Base-by-base conservation (phyloP, 2,888 invertebrate genomes). In the Cordylochernes scorpioides region DNA sequence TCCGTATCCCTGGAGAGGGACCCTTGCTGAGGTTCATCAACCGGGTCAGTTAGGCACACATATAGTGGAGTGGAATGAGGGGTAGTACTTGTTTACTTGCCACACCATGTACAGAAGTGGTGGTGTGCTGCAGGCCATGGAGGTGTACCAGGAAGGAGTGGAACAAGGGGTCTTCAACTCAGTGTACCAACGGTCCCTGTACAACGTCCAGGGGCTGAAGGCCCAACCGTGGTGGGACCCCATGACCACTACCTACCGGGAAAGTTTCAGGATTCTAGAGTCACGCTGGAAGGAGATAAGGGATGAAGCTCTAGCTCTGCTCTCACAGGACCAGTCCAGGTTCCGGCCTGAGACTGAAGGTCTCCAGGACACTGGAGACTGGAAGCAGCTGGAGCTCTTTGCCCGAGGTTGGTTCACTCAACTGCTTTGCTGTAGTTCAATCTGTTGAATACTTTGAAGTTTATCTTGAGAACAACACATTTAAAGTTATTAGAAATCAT, bases 371-470 rank as follows among this genome's bases (percentile, higher is more conserved):
- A 60, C 55, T 4, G 80, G 80, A 0, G 65, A 71, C 39, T 82
- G 82, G 78, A 68, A 72, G 45, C 75, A 78, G 50, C 63, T 71
- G 47, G 73, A 77, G 44, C 48, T 82, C 29, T 78, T 64, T 48
- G 62, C 65, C 2, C 61, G 71, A 43, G 78, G 57, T 49, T n/a
- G n/a, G n/a, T n/a, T n/a, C n/a, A n/a, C n/a, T n/a, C n/a, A n/a
- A n/a, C n/a, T n/a, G n/a, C n/a, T n/a, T n/a, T n/a, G n/a, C n/a
- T n/a, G n/a, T n/a, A n/a, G n/a, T n/a, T n/a, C n/a, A n/a, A n/a
- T n/a, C n/a, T n/a, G n/a, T n/a, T n/a, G n/a, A n/a, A n/a, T n/a
- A n/a, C n/a, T n/a, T n/a, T n/a, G n/a, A n/a, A n/a, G n/a, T n/a
- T n/a, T n/a, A n/a, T n/a, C n/a, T n/a, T n/a, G n/a, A n/a, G n/a